These are phyloP conservation scores for Sceloporus undulatus DNA, from an alignment of 2,113 vertebrate species.

Conservation along the genomic window DNA sequence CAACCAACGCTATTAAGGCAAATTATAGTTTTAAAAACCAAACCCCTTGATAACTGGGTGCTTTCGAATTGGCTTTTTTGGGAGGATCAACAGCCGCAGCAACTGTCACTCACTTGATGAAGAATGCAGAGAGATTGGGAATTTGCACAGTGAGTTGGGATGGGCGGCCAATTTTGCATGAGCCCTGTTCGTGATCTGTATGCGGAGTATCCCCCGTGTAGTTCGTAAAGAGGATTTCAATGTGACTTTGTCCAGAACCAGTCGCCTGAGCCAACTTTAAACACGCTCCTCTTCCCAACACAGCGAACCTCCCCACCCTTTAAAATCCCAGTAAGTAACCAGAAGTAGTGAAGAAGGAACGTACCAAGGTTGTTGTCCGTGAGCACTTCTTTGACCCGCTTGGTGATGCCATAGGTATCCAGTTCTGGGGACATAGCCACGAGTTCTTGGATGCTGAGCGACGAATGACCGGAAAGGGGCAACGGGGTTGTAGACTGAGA, in stretches of 20 bases:
- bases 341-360: constrained; percentile 45
- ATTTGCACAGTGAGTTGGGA: not conserved
- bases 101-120: not conserved
- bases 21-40: not conserved
- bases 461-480: constrained; percentile 86
- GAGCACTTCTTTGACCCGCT: constrained; percentile 96
- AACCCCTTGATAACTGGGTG: not conserved
- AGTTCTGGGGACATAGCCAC: constrained; percentile 95
- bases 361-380: constrained; percentile 97
- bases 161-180: not conserved
- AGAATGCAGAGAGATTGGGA: not conserved
- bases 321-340: accelerated
- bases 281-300: not conserved
- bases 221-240: not conserved
- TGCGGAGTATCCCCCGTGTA: not conserved
- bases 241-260: not conserved
- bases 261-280: not conserved
- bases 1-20: not conserved
- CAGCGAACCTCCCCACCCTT: too few relatives aligned
- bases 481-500: constrained; percentile 87
- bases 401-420: constrained; percentile 95
- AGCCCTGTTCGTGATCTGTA: not conserved
- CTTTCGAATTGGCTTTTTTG: not conserved
- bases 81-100: not conserved
- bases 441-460: constrained; percentile 93